Evolutionary conservation across 1,140 invertebrate genomes (phyloP).

Genomic region (Drosophila sp.): DNA sequence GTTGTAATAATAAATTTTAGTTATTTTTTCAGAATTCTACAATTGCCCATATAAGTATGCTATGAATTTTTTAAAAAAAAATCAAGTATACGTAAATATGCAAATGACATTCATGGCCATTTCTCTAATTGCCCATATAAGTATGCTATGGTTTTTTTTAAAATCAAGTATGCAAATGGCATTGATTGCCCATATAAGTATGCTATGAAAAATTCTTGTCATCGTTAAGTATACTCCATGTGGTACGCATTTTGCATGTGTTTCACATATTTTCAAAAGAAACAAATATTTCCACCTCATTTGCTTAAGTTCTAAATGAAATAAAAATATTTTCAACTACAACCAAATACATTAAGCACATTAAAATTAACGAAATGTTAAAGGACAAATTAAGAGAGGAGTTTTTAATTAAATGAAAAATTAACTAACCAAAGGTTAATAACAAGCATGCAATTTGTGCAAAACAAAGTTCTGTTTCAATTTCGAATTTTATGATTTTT

Average conservation of each 20-base stretch:
- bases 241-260: neutral
- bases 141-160: neutral
- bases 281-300: constrained; percentile 40
- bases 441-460: constrained; percentile 56
- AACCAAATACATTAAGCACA: constrained; percentile 62
- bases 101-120: too few species aligned
- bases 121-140: neutral
- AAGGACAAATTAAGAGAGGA: constrained; percentile 65
- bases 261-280: neutral
- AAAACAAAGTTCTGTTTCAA: constrained; percentile 53
- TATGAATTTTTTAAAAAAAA: neutral
- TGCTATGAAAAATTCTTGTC: neutral
- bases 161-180: neutral
- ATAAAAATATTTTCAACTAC: constrained; percentile 61
- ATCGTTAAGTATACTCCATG: neutral
- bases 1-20: too few species aligned
- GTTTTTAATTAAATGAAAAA: constrained; percentile 53
- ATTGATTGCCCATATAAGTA: neutral
- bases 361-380: constrained; percentile 63
- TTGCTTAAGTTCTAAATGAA: constrained; percentile 51
- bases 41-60: neutral
- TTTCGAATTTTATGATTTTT: neutral
- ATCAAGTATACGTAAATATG: neutral
- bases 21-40: neutral
- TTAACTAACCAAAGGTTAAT: constrained; percentile 44